Percentiles rank a stretch among this genome's conserved stretches.
These are phyloP conservation scores for Myioborus melanocephalus DNA, from an alignment of 2,797 vertebrate species.

Conservation along the genomic window DNA sequence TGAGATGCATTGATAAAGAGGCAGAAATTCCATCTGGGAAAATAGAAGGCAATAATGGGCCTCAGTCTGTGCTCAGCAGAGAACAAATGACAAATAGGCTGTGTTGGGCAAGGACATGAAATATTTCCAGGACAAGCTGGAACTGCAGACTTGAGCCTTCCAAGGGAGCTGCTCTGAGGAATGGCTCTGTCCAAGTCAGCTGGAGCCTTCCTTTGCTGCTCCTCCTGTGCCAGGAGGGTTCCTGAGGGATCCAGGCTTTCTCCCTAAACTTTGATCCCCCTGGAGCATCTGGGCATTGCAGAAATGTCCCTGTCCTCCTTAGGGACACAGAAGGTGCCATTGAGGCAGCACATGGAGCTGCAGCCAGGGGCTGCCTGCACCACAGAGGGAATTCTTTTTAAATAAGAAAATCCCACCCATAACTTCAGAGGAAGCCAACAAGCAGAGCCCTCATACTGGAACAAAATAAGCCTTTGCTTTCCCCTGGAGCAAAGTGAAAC, in stretches of 20 bases:
- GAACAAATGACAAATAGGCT: not conserved
- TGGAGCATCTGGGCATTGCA: accelerated
- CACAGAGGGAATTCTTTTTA: not conserved
- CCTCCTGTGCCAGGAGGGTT: not conserved
- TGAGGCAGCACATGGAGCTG: not conserved
- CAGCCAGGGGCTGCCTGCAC: not conserved
- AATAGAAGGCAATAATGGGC: not conserved
- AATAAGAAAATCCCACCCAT: not conserved
- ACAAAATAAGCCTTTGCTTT: not conserved
- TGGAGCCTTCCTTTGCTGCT: not conserved
- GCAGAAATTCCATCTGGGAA: not conserved
- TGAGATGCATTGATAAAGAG: not conserved
- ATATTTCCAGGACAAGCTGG: not conserved
- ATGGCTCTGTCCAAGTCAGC: not conserved
- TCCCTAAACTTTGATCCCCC: not conserved
- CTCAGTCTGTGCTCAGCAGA: not conserved
- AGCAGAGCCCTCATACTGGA: not conserved
- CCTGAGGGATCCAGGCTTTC: not conserved
- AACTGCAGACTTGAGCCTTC: not conserved
- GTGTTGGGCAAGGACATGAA: not conserved
- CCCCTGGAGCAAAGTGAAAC: not conserved
- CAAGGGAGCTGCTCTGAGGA: not conserved
- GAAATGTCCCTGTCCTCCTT: not conserved
- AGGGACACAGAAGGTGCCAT: not conserved
- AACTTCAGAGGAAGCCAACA: not conserved